phyloP scores from a whole-genome alignment of 2,113 vertebrate species.

The Pipa parva region DNA sequence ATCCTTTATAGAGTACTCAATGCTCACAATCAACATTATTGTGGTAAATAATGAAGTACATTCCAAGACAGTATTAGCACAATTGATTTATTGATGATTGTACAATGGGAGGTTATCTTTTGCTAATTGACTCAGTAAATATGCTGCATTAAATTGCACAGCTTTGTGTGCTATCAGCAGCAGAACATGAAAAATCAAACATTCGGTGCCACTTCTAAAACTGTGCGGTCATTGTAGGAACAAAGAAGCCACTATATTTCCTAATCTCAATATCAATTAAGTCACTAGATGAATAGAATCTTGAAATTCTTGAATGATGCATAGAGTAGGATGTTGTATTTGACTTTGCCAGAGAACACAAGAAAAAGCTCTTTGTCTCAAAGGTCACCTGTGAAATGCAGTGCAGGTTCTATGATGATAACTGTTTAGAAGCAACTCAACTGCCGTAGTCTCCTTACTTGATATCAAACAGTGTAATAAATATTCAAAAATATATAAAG shows the following conservation, averaged over 20 bases:
- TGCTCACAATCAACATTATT: constrained; percentile 65
- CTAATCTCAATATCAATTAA: constrained; percentile 57
- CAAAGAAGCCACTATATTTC: constrained; percentile 55
- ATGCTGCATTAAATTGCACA: constrained; percentile 52
- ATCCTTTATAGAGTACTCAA: constrained; percentile 56
- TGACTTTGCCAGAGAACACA: constrained; percentile 53
- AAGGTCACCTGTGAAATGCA: constrained; percentile 53
- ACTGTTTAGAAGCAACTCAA: neutral
- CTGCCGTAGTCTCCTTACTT: neutral
- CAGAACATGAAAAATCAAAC: constrained; percentile 48
- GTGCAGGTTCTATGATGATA: constrained; percentile 6
- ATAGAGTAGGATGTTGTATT: constrained; percentile 51
- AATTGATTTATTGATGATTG: constrained; percentile 80
- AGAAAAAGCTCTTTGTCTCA: constrained; percentile 47
- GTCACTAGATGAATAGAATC: constrained; percentile 57
- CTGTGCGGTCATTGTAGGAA: constrained; percentile 43
- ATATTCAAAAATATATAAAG: too few species aligned
- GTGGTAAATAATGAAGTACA: constrained; percentile 69
- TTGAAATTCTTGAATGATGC: constrained; percentile 56
- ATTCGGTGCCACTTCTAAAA: constrained; percentile 45
- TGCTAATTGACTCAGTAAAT: constrained; percentile 78
- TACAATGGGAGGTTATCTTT: constrained; percentile 78
- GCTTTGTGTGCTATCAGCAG: constrained; percentile 45
- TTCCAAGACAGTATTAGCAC: constrained; percentile 73
- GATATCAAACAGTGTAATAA: too few species aligned